Base-by-base conservation (phyloP, 1,140 invertebrate genomes). In the Drosophila sucinea region DNA sequence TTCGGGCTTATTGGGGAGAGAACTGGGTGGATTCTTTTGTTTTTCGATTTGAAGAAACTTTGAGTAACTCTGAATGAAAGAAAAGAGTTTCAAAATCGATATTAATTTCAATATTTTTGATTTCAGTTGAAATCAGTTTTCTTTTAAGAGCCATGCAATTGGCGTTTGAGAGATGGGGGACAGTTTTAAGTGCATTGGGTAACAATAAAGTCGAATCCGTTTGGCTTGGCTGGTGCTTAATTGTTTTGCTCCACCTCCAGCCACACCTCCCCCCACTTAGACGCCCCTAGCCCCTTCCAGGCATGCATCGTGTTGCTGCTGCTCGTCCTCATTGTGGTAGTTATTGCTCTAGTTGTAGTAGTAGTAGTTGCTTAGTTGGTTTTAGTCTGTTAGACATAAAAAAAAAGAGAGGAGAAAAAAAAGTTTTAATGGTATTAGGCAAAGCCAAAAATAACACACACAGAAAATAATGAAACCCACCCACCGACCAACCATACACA, bases 351-450 rank as follows among this genome's bases (percentile, higher is more conserved):
- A 8, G 47, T 73, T 60, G 78, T 41, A 57, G 68, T 35, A 64
- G 55, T 32, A 32, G 55, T 35, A 44, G 57, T 67, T 61, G 44
- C n/a, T 25, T 40, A 67, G 76, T 67, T 68, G 80, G 60, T 66
- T 82, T 79, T 65, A 71, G 67, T 80, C 79, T 79, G 82, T 87
- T 87, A 79, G 79, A 87, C 82, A 86, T 51, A 27, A 27, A 51
- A 51, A 51, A 8, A 23, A 51, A 23, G 44, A 27, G 44, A 44
- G 27, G 10, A 51, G 27, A 27, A 27, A 47, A 68, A 81, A 82
- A 86, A 87, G 79, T 87, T 86, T 77, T 87, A 87, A 86, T 86
- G 83, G 83, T 76, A 86, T 86, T 87, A 86, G 74, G 83, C 67
- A 76, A 70, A 78, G 83, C 80, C 83, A 87, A 83, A 86, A 86